Conservation (phyloP, 2,888 invertebrate species). For the Scaptomyza flava region DNA sequence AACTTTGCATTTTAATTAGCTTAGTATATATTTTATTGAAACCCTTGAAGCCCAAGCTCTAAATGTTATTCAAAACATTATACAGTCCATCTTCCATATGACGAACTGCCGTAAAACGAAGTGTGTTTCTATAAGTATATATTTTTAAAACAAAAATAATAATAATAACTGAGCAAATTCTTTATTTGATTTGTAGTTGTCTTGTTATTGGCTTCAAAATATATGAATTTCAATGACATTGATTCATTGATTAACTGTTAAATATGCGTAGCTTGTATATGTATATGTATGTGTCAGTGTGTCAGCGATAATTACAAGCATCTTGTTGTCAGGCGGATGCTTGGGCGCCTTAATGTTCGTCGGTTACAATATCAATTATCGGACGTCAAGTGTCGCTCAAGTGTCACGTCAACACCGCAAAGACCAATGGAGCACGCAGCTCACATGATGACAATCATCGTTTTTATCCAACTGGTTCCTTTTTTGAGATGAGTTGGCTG, state of each 20-base stretch:
- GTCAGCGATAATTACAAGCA: conserved; percentile 67
- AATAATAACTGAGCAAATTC: no score
- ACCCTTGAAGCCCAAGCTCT: no score
- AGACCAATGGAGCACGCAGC: conserved; percentile 43
- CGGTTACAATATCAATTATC: conserved; percentile 70
- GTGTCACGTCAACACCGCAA: conserved; percentile 75
- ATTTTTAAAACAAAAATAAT: no score
- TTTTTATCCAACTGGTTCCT: conserved; percentile 25
- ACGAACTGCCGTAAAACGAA: no score
- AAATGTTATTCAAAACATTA: no score
- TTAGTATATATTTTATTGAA: no score
- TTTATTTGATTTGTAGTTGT: no score
- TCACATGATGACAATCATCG: conserved; percentile 56
- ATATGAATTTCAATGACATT: conserved; percentile 26
- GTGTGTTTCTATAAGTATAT: no score
- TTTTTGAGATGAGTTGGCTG: conserved; percentile 27
- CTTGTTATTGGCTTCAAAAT: not conserved
- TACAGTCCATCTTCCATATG: no score
- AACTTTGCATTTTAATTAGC: no score
- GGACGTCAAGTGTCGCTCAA: conserved; percentile 76
- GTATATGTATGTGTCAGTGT: conserved; percentile 25
- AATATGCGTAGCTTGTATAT: not conserved
- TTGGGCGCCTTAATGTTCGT: conserved; percentile 5
- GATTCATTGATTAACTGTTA: conserved; percentile 20
- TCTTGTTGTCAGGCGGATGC: conserved; percentile 40